Evolutionary conservation across 2,113 vertebrate species (phyloP).

Genomic region (Callocephalon fimbriatum): DNA sequence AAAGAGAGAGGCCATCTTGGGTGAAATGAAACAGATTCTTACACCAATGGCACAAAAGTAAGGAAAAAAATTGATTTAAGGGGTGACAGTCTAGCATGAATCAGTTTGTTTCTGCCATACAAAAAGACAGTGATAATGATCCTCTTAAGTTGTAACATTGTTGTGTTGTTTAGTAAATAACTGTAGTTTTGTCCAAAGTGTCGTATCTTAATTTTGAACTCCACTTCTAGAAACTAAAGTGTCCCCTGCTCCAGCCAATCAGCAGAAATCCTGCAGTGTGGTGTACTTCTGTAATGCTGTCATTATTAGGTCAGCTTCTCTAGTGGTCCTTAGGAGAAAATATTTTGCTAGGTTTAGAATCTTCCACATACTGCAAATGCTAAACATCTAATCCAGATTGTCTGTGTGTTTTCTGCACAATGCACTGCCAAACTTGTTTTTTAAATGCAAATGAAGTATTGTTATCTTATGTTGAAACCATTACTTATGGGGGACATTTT

Average conservation of each 20-base stretch:
- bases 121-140: neutral
- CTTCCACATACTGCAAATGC: fast-evolving
- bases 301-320: neutral
- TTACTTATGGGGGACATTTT: neutral
- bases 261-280: neutral
- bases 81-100: neutral
- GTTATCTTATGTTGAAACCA: neutral
- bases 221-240: neutral
- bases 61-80: conserved; percentile 36
- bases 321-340: neutral
- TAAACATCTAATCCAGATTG: neutral
- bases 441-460: neutral
- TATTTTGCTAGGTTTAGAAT: neutral
- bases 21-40: conserved; percentile 95
- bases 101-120: neutral
- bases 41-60: conserved; percentile 94
- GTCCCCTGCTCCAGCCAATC: neutral
- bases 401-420: neutral
- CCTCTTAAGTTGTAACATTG: neutral
- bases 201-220: neutral
- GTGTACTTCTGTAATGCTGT: neutral
- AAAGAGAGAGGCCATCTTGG: conserved; percentile 86
- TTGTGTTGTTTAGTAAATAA: neutral
- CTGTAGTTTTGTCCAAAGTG: neutral
- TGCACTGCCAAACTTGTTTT: neutral